A percentile compares a stretch with the other conserved stretches of the same genome.
These are phyloP conservation scores for Sericinus montela DNA, from an alignment of 2,888 invertebrate genomes.

Conservation along the genomic window DNA sequence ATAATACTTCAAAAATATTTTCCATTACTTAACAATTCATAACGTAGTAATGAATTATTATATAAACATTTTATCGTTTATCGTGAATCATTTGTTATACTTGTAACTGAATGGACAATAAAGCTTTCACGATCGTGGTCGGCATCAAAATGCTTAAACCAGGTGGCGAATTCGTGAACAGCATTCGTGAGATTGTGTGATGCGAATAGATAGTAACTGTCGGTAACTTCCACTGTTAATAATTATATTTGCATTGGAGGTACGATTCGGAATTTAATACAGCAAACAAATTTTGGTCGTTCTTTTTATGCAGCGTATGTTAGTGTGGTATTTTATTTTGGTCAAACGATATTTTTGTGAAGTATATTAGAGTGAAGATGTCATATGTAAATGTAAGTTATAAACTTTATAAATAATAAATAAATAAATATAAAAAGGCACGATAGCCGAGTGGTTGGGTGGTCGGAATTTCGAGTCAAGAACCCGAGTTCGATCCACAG, in stretches of 20 bases:
- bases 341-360: no score
- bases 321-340: no score
- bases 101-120: slow-evolving; percentile 12
- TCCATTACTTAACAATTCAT: slow-evolving; percentile 5
- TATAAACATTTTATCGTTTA: slow-evolving; percentile 7
- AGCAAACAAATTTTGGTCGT: slow-evolving; percentile 2
- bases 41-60: slow-evolving; percentile 5
- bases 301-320: background rate
- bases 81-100: slow-evolving; percentile 5
- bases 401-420: no score
- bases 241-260: background rate
- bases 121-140: slow-evolving; percentile 25
- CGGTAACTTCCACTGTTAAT: background rate
- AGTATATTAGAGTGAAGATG: no score
- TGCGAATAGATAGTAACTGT: background rate
- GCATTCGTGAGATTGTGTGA: slow-evolving; percentile 10
- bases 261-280: background rate
- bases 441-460: no score
- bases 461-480: no score
- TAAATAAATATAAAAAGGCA: no score
- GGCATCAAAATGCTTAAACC: slow-evolving; percentile 19
- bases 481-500: no score
- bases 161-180: slow-evolving; percentile 8
- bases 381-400: no score
- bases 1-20: slow-evolving; percentile 2